Conservation (phyloP, 2,888 invertebrate species). For the Pediacus dermestoides region DNA sequence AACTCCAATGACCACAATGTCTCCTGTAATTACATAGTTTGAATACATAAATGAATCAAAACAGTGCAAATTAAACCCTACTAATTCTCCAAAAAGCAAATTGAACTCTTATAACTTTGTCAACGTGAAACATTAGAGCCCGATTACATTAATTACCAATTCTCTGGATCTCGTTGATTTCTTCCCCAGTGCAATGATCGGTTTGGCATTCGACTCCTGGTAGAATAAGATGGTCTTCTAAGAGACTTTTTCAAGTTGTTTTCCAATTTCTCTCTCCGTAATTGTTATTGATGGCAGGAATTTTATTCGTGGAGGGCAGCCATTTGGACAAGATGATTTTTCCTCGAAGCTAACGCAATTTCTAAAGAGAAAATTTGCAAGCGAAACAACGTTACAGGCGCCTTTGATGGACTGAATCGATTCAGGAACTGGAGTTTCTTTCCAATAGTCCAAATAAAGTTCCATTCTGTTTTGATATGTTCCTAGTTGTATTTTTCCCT, state of each 20-base stretch:
- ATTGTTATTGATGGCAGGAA: not conserved
- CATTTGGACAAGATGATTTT: not conserved
- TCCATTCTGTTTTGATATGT: slow-evolving; percentile 1
- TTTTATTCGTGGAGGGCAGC: not conserved
- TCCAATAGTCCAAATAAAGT: not conserved
- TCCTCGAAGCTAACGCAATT: not conserved
- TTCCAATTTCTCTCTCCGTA: not conserved
- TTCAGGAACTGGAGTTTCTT: not conserved
- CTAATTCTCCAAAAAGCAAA: too few species aligned
- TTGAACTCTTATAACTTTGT: too few species aligned
- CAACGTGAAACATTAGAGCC: too few species aligned
- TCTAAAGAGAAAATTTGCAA: slow-evolving; percentile 1
- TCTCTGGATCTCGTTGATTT: not conserved
- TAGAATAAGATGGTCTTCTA: not conserved
- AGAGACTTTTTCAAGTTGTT: not conserved
- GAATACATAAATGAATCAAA: too few species aligned
- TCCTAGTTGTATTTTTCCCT: not conserved
- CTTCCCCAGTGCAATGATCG: not conserved
- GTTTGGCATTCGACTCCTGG: not conserved
- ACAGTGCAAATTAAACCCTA: too few species aligned
- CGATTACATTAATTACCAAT: too few species aligned
- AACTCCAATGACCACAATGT: too few species aligned
- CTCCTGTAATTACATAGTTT: too few species aligned
- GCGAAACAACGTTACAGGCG: not conserved
- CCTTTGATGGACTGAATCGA: not conserved